A percentile compares a stretch with the other conserved stretches of the same genome.
phyloP scores from a whole-genome alignment of 30 jellyfish, hydroid and myxozoan genomes.

The Clytia hemisphaerica region DNA sequence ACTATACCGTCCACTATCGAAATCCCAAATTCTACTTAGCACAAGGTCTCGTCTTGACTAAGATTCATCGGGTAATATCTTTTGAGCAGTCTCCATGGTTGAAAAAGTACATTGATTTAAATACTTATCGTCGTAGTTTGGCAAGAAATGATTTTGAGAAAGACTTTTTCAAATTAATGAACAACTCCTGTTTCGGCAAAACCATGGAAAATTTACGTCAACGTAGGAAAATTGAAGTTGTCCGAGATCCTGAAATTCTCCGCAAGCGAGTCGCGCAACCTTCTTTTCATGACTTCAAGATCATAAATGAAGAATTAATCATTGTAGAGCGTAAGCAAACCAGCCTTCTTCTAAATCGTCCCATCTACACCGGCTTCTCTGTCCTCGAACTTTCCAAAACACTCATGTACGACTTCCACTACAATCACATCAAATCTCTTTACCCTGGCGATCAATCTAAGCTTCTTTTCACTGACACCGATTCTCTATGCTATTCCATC shows the following conservation, averaged over 20 bases:
- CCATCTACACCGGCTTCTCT: constrained; percentile 20
- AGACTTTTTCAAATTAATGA: constrained; percentile 3
- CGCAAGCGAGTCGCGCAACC: neutral
- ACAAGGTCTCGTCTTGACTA: neutral
- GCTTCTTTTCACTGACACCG: constrained; percentile 45
- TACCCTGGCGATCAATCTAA: constrained; percentile 1
- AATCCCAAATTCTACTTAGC: constrained; percentile 24
- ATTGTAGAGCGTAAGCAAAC: neutral
- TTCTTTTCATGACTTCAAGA: neutral
- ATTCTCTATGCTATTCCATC: constrained; percentile 17
- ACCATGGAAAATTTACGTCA: constrained; percentile 15
- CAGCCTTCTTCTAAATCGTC: neutral
- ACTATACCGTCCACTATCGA: constrained; percentile 40
- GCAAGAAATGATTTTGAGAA: constrained; percentile 14
- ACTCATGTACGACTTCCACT: constrained; percentile 10
- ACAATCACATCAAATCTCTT: neutral
- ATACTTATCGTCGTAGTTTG: neutral
- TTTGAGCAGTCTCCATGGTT: constrained; percentile 15
- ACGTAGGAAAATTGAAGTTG: neutral
- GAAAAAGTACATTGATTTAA: constrained; percentile 13
- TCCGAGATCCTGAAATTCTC: neutral
- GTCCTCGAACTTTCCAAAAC: constrained; percentile 20
- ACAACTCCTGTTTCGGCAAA: neutral
- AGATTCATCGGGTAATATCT: constrained; percentile 8
- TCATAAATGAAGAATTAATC: neutral